Evolutionary conservation across 2,888 invertebrate genomes (phyloP), one percentile per base, ranked within the genome.

Genomic region (Smittia aterrima): DNA sequence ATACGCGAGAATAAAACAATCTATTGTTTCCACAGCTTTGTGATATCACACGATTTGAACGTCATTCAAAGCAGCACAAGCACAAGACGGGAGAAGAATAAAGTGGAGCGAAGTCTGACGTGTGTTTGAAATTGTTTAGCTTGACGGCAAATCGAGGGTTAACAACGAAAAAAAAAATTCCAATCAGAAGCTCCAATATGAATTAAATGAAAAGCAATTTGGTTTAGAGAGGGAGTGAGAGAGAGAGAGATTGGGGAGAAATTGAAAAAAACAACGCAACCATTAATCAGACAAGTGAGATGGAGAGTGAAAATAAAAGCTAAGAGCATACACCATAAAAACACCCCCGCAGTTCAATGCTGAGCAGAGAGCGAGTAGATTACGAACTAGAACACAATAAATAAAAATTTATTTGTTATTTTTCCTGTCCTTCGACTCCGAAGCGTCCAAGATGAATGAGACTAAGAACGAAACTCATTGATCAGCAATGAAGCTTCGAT

Each of bases 151-250:
- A 58, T 58, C 22, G 58, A 22, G 22, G 58, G 58, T 18, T 58
- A 18, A 58, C 7, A 58, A 3, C 20, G 22, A 22, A 58, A 47
- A 47, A 47, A 47, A 47, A 22, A 18, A 58, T 9, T 58, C 58
- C 18, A 58, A 58, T 22, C 58, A 58, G 58, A 3, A 58, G 22
- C 22, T 22, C 22, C 13, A 58, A 18, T 20, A 58, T 58, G 58
- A 58, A 58, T 58, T 58, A 22, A 58, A 58, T 58, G 58, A 58
- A 58, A 58, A 58, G n/a, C 58, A 58, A 58, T 58, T 20, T 58
- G 58, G 22, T 22, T 38, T 38, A 4, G 38, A 38, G 6, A 38
- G 9, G 6, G 38, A 38, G 38, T 38, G 38, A 38, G 38, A 38
- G 9, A 22, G 58, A 13, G 47, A 16, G 47, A 6, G 47, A 47